Conservation (phyloP, 1,140 invertebrate genomes). For the Adoxophyes honmai region DNA sequence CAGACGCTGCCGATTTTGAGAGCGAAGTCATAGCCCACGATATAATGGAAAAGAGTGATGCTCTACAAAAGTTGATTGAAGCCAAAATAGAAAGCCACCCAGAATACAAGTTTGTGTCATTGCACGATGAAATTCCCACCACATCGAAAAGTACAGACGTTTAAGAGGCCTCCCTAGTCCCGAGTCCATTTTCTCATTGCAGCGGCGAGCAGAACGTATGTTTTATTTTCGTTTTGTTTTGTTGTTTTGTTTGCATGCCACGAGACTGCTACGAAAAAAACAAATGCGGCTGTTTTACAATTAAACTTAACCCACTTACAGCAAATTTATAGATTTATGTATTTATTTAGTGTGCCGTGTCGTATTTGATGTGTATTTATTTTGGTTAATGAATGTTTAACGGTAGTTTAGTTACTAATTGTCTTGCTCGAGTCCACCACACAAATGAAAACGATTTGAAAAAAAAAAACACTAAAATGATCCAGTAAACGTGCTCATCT, state of each 20-base stretch:
- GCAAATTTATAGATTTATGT: constrained; percentile 5
- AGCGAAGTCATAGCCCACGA: constrained; percentile 44
- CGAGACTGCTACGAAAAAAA: not conserved
- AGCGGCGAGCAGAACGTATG: constrained; percentile 50
- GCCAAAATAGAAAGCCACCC: constrained; percentile 62
- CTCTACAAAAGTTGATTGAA: constrained; percentile 59
- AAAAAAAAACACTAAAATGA: no score
- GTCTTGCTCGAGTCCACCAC: no score
- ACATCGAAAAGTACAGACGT: constrained; percentile 72
- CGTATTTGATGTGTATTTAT: constrained; percentile 13
- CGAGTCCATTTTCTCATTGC: constrained; percentile 27
- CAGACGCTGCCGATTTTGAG: constrained; percentile 35
- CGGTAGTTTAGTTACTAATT: no score
- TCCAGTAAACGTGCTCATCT: no score
- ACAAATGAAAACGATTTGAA: no score
- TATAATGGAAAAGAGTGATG: constrained; percentile 58
- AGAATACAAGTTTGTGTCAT: constrained; percentile 58
- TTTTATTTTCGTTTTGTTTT: constrained; percentile 38
- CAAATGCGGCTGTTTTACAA: not conserved
- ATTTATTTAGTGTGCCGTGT: constrained; percentile 7
- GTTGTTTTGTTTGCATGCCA: constrained; percentile 24
- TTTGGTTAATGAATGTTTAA: not conserved
- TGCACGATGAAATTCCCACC: constrained; percentile 50
- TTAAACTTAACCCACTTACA: not conserved
- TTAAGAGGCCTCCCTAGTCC: constrained; percentile 37